Base-by-base conservation (phyloP, 2,888 invertebrate species). In the Patella caerulea region DNA sequence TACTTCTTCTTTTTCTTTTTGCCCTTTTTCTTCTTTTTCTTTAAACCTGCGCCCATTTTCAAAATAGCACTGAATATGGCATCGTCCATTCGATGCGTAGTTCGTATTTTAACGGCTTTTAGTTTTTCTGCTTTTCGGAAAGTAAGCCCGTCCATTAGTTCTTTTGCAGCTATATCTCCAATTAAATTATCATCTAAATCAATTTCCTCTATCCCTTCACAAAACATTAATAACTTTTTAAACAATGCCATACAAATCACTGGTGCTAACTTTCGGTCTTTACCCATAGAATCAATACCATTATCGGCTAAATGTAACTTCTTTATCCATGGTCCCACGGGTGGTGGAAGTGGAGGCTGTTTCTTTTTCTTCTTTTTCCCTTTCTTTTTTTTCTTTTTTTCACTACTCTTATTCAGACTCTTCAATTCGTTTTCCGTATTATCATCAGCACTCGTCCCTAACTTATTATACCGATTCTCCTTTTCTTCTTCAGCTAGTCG, bases 271-370 rank as follows among this genome's bases (percentile, higher is more conserved):
- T 85, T 84, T 45, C 87, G 88, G 17, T 87, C 88, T 53, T 84
- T 83, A 45, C 86, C 86, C 29, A 86, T 82, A 54, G 85, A 84
- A 81, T 92, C 91, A 55, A 92, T 91, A 17, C 90, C 91, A 80
- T 92, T 92, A 81, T 91, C 91, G n/a, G 90, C 90, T 53, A 91
- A 74, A 78, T 91, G 91, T 12, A 92, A 84, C 77, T 91, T 91
- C 77, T 88, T 83, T 9, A 91, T 77, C 89, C 89, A 91, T 0
- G 91, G 90, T 12, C 91, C 92, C n/a, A 89, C 86, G 34, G 86
- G 85, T 2, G 91, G 90, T 3, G 90, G 91, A 0, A 85, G 83
- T 9, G 86, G 85, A 0, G 87, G 87, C 45, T 85, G 87, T 77
- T 90, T 91, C 76, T 85, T 86, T 82, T 90, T 90, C 83, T 90